phyloP scores from a whole-genome alignment of 2,797 vertebrate genomes.

The Cheirogaleus major region DNA sequence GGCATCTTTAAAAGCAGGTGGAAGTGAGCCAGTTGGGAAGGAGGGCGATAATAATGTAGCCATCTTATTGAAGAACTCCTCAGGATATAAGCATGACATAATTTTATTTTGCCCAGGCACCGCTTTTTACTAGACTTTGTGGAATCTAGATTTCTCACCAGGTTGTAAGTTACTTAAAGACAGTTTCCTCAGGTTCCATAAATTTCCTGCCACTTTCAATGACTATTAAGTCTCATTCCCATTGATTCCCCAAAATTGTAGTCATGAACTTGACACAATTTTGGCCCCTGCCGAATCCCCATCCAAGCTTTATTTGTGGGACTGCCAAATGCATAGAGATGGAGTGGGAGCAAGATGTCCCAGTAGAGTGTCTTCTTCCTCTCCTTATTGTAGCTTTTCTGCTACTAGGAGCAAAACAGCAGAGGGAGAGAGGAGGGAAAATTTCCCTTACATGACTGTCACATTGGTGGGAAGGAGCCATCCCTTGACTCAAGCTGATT shows the following conservation, averaged over 20 bases:
- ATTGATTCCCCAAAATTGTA: background rate
- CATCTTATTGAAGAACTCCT: background rate
- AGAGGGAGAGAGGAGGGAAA: background rate
- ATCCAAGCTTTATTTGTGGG: background rate
- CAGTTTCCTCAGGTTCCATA: background rate
- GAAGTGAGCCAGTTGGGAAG: background rate
- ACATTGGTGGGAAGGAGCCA: background rate
- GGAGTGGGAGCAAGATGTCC: rapidly evolving
- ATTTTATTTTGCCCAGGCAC: background rate
- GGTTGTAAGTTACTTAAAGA: background rate
- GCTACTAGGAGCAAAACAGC: background rate
- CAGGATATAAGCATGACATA: background rate
- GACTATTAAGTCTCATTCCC: background rate
- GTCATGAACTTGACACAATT: background rate
- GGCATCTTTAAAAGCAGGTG: background rate
- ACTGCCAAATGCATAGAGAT: background rate
- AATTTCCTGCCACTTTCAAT: background rate
- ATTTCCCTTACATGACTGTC: background rate
- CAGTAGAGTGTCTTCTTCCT: rapidly evolving
- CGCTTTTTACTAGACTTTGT: background rate
- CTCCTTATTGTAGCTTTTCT: background rate
- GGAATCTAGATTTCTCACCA: background rate
- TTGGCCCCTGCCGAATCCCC: background rate
- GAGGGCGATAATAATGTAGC: background rate
- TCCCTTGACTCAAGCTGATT: background rate